phyloP scores from a whole-genome alignment of 2,888 invertebrate genomes.

The Nineta flava region DNA sequence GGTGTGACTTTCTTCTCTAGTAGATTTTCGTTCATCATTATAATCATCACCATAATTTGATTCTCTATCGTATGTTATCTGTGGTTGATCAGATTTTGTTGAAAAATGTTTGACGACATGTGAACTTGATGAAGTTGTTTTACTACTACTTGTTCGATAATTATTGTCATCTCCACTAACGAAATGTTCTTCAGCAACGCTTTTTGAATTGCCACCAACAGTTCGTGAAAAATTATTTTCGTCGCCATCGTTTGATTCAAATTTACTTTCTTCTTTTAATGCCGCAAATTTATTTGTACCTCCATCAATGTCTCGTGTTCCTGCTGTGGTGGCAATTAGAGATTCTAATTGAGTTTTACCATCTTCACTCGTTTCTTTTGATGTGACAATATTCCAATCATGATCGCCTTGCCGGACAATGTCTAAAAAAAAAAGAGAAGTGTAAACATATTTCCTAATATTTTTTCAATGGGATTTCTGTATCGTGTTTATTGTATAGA shows the following conservation, averaged over 20 bases:
- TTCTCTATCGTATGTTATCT: neutral
- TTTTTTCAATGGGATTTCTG: no score
- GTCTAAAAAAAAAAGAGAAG: conserved; percentile 25
- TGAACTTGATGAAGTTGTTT: conserved; percentile 22
- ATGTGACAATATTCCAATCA: conserved; percentile 51
- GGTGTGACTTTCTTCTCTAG: no score
- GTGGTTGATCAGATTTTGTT: neutral
- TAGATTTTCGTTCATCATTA: neutral
- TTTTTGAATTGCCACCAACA: conserved; percentile 29
- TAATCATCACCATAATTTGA: neutral
- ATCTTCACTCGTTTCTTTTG: conserved; percentile 43
- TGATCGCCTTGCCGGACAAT: conserved; percentile 28
- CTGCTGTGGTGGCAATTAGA: conserved; percentile 45
- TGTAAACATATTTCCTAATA: neutral
- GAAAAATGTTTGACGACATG: conserved; percentile 19
- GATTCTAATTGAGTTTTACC: conserved; percentile 44
- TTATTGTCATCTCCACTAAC: conserved; percentile 32
- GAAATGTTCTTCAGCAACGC: conserved; percentile 33
- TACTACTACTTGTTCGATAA: conserved; percentile 24
- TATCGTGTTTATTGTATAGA: no score
- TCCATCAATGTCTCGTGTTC: conserved; percentile 43
- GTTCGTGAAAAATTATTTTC: conserved; percentile 34
- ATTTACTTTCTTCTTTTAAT: conserved; percentile 40
- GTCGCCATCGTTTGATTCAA: conserved; percentile 34
- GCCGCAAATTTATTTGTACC: conserved; percentile 49